Evolutionary conservation across 2,797 vertebrate genomes (phyloP), one percentile per base, ranked within the genome.

Genomic region (Rhinoraja longicauda): DNA sequence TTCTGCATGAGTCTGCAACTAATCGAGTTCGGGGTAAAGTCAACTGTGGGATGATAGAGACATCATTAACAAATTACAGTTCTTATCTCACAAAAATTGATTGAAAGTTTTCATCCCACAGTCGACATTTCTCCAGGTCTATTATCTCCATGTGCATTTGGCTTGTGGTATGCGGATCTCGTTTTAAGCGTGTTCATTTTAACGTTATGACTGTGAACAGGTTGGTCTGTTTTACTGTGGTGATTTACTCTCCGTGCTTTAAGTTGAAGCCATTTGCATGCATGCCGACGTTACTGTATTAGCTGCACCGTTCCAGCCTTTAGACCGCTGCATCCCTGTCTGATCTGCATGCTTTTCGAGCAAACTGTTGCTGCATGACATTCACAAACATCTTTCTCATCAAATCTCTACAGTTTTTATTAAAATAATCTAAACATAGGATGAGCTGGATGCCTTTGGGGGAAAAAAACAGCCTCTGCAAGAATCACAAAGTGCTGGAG

Each of bases 1-100:
- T 93, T 94, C 93, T 96, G 97, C 97, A 97, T 97, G 97, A 95
- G 53, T n/a, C 45, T 70, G n/a, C 94, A 95, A 94, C 94, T 95
- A 95, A 94, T 94, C 94, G 92, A 93, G 94, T 93, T 79, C 92
- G 93, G 94, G 94, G 72, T 93, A 94, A 94, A 95, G 94, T 93
- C 93, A 96, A 94, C 93, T 94, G 94, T 95, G 95, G 95, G 96
- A 96, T 72, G 36, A 26, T 24, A 29, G 36, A 5, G 90, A 73
- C 26, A 72, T 45, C 10, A 91, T 29, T 73, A 92, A 24, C 64
- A 75, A 92, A 92, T 53, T 92, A n/a, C 90, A 92, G 19, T 39
- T 67, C 53, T 53, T 72, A 53, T 10, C 39, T 73, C 39, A 92
- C 72, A 45, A 91, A 91, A 92, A 53, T 92, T 45, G 24, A n/a